A percentile compares a stretch with the other conserved stretches of the same genome.
Conservation (phyloP, 92 coral and sea anemone species). For the Zoanthus gigantus region DNA sequence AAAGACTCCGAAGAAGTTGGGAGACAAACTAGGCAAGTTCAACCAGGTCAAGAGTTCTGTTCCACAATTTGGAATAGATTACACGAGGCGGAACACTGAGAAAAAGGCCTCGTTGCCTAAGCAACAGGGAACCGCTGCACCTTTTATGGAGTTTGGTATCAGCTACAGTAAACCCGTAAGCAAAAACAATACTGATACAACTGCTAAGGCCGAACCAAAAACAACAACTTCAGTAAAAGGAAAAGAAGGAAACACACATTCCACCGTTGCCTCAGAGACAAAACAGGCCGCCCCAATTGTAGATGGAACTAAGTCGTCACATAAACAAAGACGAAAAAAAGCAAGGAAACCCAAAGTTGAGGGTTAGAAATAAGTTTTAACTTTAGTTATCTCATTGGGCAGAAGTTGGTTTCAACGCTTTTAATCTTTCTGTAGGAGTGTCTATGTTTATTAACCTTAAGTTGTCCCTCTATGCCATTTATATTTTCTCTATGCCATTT, state of each 20-base stretch:
- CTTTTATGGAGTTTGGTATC: constrained; percentile 39
- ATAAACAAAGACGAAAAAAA: constrained; percentile 12
- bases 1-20: constrained; percentile 37
- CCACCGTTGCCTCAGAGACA: background rate
- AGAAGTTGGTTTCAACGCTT: background rate
- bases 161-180: constrained; percentile 21
- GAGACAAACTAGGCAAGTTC: constrained; percentile 31
- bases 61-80: constrained; percentile 30
- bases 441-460: background rate
- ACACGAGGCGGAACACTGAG: constrained; percentile 19
- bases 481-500: background rate
- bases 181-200: background rate
- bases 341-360: constrained; percentile 9
- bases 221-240: background rate
- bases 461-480: background rate
- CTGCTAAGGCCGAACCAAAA: constrained; percentile 16
- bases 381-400: background rate
- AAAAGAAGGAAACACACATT: background rate
- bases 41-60: constrained; percentile 13
- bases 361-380: constrained; percentile 32
- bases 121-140: constrained; percentile 23
- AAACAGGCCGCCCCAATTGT: background rate
- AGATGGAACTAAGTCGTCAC: constrained; percentile 18
- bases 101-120: constrained; percentile 21
- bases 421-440: background rate